Evolutionary conservation across 2,113 vertebrate species (phyloP).

Genomic region (Callipepla squamata): DNA sequence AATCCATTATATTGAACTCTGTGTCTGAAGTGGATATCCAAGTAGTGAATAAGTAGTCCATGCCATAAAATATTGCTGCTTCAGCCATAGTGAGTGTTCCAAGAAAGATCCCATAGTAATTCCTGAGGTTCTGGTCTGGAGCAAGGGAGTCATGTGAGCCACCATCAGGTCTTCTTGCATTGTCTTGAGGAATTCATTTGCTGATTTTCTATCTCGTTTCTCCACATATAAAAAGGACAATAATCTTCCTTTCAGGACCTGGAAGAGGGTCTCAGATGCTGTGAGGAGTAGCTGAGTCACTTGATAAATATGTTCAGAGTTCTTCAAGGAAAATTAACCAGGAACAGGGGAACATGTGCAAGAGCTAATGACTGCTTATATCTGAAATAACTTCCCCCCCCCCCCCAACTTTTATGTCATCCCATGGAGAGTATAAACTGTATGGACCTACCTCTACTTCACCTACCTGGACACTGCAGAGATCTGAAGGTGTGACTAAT

Average conservation of each 20-base stretch:
- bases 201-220: not conserved
- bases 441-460: not conserved
- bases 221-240: rapidly evolving
- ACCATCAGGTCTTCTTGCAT: not conserved
- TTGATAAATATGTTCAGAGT: not conserved
- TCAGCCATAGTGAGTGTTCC: not conserved
- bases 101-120: not conserved
- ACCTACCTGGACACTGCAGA: not conserved
- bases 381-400: too few relatives aligned
- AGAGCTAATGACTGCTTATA: not conserved
- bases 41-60: not conserved
- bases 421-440: not conserved
- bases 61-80: not conserved
- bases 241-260: not conserved
- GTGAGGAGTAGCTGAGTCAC: not conserved
- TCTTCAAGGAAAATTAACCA: not conserved
- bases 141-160: not conserved
- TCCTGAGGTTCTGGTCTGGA: not conserved
- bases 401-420: not conserved
- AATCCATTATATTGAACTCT: not conserved
- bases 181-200: not conserved
- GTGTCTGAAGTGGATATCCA: not conserved
- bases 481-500: not conserved
- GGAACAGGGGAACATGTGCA: not conserved
- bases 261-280: not conserved